Evolutionary conservation across 1,140 invertebrate species (phyloP).

Genomic region (Brachystomella parvula): DNA sequence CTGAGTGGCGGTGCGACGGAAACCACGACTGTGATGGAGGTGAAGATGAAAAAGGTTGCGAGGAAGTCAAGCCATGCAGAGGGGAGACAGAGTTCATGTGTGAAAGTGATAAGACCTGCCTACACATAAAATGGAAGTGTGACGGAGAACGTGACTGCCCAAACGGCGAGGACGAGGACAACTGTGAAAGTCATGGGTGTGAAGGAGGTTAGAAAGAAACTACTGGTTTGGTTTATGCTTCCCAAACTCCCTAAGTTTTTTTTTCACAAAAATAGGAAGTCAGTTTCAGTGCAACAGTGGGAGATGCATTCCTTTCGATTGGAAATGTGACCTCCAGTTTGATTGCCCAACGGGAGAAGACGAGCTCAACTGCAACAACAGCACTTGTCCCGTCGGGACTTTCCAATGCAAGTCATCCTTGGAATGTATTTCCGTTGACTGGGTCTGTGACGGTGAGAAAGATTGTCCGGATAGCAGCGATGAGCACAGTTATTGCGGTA

Average conservation of each 20-base stretch:
- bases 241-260: not conserved
- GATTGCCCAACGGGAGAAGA: slow-evolving; percentile 87
- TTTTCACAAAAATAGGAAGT: slow-evolving; percentile 40
- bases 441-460: slow-evolving; percentile 64
- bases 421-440: slow-evolving; percentile 18
- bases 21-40: slow-evolving; percentile 70
- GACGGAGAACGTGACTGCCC: slow-evolving; percentile 69
- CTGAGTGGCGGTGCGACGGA: slow-evolving; percentile 70
- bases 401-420: slow-evolving; percentile 57
- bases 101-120: slow-evolving; percentile 58
- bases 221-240: not conserved
- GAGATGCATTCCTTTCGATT: slow-evolving; percentile 59
- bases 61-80: slow-evolving; percentile 45
- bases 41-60: slow-evolving; percentile 60
- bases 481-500: slow-evolving; percentile 48
- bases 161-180: slow-evolving; percentile 58
- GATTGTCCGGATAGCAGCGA: slow-evolving; percentile 78
- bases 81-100: slow-evolving; percentile 51
- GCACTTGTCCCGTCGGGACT: slow-evolving; percentile 57
- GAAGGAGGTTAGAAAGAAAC: not conserved
- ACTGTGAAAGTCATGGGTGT: slow-evolving; percentile 42
- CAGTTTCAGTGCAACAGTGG: slow-evolving; percentile 59
- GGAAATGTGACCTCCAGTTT: slow-evolving; percentile 76
- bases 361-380: slow-evolving; percentile 62
- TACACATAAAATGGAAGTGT: slow-evolving; percentile 65